A percentile compares a stretch with the other conserved stretches of the same genome.
phyloP scores from a whole-genome alignment of 2,113 vertebrate genomes.

The Pagrus major region DNA sequence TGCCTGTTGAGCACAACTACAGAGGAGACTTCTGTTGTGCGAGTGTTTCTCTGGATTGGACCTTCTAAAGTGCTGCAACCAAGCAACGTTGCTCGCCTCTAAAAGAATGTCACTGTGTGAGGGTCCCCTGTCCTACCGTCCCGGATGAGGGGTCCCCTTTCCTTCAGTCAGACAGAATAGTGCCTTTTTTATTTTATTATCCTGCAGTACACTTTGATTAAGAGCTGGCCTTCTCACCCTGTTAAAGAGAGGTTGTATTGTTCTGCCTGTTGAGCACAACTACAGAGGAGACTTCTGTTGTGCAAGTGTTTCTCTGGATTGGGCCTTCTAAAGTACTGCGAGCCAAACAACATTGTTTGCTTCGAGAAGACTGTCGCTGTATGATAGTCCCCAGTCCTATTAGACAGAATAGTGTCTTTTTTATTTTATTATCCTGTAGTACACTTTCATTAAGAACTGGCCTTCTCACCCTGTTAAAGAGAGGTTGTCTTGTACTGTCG shows the following conservation, averaged over 20 bases:
- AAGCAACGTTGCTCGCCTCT: not conserved
- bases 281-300: conserved; percentile 10
- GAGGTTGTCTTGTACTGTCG: not conserved
- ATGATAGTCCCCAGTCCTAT: conserved; percentile 6
- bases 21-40: conserved; percentile 7
- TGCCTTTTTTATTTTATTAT: not conserved
- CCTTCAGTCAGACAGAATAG: not conserved
- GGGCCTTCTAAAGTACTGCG: not conserved
- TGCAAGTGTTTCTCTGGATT: conserved; percentile 1
- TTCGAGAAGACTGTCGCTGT: conserved; percentile 3
- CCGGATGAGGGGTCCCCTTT: no score
- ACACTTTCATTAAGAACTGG: not conserved
- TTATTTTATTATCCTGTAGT: not conserved
- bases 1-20: not conserved
- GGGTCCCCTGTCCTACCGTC: no score
- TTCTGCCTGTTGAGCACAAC: not conserved
- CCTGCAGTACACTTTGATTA: not conserved
- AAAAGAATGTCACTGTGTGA: conserved; percentile 4
- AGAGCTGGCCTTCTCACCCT: not conserved
- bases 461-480: not conserved
- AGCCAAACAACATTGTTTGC: not conserved
- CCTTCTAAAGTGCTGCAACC: not conserved
- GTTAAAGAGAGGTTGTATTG: not conserved
- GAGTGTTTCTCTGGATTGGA: conserved; percentile 8
- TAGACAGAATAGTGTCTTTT: not conserved